Evolutionary conservation across 2,888 invertebrate species (phyloP).

Genomic region (Rotaria sp.): DNA sequence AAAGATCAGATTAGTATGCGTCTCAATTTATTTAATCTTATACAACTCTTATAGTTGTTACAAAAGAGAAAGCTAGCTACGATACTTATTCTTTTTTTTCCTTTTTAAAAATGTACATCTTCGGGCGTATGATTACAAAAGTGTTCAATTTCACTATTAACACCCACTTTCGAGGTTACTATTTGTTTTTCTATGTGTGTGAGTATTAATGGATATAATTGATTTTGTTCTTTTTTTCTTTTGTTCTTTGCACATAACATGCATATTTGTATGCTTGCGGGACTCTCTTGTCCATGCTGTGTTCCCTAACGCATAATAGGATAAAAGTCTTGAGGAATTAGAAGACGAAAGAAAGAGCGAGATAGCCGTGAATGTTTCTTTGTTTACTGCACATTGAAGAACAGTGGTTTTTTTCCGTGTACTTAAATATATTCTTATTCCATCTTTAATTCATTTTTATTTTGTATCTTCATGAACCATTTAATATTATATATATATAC

Average conservation of each 20-base stretch:
- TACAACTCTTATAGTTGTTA: not conserved
- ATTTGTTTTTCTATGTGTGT: not conserved
- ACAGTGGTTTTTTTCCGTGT: not conserved
- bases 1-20: not conserved
- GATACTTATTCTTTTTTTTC: not conserved
- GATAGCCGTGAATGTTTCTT: not conserved
- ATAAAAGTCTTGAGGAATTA: not conserved
- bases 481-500: not conserved
- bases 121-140: not conserved
- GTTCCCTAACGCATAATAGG: not conserved
- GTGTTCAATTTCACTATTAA: constrained; percentile 2
- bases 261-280: not conserved
- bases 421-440: not conserved
- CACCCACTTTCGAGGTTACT: not conserved
- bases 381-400: not conserved
- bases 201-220: not conserved
- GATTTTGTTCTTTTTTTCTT: not conserved
- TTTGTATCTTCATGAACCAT: not conserved
- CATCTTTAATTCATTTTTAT: not conserved
- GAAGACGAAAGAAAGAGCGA: not conserved
- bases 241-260: not conserved
- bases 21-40: not conserved
- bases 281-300: not conserved
- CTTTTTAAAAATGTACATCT: not conserved
- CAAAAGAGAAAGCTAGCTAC: not conserved